phyloP scores from a whole-genome alignment of 30 jellyfish, hydroid and myxozoan species.

The Mastigias papua region DNA sequence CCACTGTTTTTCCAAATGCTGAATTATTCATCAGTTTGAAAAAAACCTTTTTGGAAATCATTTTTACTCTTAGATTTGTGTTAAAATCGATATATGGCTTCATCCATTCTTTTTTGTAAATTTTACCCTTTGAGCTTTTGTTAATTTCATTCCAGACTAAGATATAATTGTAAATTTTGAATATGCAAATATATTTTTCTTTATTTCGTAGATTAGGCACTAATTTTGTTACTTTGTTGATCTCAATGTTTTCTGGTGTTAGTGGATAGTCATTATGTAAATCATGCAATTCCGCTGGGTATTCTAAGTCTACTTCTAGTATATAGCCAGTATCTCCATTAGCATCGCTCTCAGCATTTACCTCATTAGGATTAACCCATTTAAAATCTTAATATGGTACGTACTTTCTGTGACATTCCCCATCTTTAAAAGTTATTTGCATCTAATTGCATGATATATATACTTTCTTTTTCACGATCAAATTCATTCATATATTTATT shows the following conservation, averaged over 20 bases:
- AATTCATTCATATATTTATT: background rate
- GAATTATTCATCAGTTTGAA: conserved; percentile 64
- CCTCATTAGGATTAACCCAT: conserved; percentile 57
- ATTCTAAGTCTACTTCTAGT: conserved; percentile 68
- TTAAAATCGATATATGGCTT: conserved; percentile 66
- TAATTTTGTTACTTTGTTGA: conserved; percentile 50
- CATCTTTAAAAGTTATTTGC: conserved; percentile 80
- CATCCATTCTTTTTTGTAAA: conserved; percentile 58
- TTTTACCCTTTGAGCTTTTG: conserved; percentile 55
- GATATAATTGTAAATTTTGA: conserved; percentile 49
- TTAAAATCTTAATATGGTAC: conserved; percentile 71
- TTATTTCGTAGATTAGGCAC: conserved; percentile 65
- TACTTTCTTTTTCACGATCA: conserved; percentile 9
- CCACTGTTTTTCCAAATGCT: conserved; percentile 79
- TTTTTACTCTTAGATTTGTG: conserved; percentile 59
- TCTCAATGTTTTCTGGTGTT: conserved; percentile 58
- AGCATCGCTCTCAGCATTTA: background rate
- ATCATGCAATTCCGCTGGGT: conserved; percentile 65
- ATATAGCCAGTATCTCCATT: conserved; percentile 36
- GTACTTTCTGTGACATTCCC: conserved; percentile 70
- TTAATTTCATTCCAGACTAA: conserved; percentile 42
- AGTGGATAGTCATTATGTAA: conserved; percentile 77
- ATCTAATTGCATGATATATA: conserved; percentile 58
- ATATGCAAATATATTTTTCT: conserved; percentile 56
- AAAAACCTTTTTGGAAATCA: conserved; percentile 64